Evolutionary conservation across 2,113 vertebrate species (phyloP), one percentile per base, ranked within the genome.

Genomic region (Machaerirhynchus nigripectus): DNA sequence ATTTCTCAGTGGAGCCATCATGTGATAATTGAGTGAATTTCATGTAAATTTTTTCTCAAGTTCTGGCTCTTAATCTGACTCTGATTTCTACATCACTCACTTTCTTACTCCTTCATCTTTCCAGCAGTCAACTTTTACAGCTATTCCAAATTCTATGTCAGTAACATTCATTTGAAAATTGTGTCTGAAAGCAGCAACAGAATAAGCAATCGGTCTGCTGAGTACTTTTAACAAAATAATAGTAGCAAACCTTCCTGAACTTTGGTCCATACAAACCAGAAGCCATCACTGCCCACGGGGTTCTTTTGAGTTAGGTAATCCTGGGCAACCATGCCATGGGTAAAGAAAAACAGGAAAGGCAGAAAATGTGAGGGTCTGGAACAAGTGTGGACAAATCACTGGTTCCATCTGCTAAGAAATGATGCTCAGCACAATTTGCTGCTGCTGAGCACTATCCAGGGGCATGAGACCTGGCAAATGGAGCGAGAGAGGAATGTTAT

Each of bases 311-410:
- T 59, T 64, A 40, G 3, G 12, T 69, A 53, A 79, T 85, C 12
- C 59, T 53, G 46, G 23, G 14, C 2, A 84, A 63, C 23, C 2
- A 1, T 24, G 27, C 13, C 30, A 65, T 8, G 11, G 77, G 52
- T 35, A 42, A 94, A 76, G 5, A 13, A 49, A 65, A 77, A n/a
- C 63, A 63, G 10, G 13, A 90, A 71, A 93, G 75, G n/a, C 44
- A 89, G 44, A 69, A 90, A 80, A 92, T 56, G 21, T 35, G 44
- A 49, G 21, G 44, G n/a, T 53, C 31, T 88, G 79, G 46, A 87
- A 83, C 0, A 3, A 60, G 24, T 0, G 1, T 3, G 3, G 28
- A n/a, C 10, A 79, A 89, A 82, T 35, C 7, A 0, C 47, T 5
- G 0, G 9, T 64, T 89, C 46, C 2, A 3, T 42, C 44, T 59